Conservation (phyloP, 2,113 vertebrate genomes). For the Peromyscus maniculatus region DNA sequence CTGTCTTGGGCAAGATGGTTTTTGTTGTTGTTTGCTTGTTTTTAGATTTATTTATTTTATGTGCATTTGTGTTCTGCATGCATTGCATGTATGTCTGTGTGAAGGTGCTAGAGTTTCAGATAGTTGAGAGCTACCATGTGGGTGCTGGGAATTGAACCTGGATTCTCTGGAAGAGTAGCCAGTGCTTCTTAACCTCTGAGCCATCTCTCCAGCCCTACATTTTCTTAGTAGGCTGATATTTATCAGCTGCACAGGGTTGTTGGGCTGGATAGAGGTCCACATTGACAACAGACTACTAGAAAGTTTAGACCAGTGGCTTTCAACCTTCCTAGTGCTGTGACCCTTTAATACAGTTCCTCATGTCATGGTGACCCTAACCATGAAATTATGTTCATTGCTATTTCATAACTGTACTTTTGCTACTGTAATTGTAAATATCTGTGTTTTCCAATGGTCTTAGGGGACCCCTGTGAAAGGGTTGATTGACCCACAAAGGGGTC, state of each 20-base stretch:
- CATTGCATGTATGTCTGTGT: neutral
- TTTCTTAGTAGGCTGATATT: neutral
- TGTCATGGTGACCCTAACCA: neutral
- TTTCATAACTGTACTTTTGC: neutral
- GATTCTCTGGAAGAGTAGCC: neutral
- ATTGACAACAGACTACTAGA: fast-evolving
- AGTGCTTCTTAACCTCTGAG: neutral
- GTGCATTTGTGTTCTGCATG: neutral
- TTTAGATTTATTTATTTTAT: neutral
- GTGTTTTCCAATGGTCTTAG: neutral
- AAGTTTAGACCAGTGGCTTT: neutral
- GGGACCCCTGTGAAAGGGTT: neutral
- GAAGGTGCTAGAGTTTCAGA: neutral
- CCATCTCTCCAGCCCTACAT: neutral
- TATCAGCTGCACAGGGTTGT: neutral
- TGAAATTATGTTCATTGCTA: neutral
- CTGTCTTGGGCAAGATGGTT: neutral
- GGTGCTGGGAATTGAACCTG: neutral
- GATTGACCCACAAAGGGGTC: neutral
- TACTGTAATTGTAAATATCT: neutral
- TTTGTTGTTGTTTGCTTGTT: neutral
- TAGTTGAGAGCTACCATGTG: neutral
- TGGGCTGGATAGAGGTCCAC: neutral
- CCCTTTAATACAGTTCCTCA: neutral
- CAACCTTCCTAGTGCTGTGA: neutral